phyloP scores from a whole-genome alignment of 2,888 invertebrate genomes.

The Aporophyla nigra region DNA sequence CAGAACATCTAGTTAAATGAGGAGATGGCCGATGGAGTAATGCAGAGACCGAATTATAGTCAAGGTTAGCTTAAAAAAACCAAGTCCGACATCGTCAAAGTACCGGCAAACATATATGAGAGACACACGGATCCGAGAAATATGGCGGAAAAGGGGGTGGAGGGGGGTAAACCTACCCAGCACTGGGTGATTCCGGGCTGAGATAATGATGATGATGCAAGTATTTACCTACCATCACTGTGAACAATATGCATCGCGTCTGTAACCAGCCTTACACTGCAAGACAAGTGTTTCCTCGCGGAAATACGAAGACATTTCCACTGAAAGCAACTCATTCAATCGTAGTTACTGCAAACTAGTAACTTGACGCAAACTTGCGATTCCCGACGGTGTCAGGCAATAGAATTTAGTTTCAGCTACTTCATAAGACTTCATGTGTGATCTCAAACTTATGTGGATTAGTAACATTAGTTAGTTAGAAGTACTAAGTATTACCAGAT shows the following conservation, averaged over 20 bases:
- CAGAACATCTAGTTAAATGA: too few relatives aligned
- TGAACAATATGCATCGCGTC: background rate
- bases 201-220: too few relatives aligned
- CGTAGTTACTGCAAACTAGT: constrained; percentile 27
- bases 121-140: too few relatives aligned
- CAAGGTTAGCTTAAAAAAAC: too few relatives aligned
- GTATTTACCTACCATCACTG: too few relatives aligned
- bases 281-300: background rate
- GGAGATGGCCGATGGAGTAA: too few relatives aligned
- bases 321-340: constrained; percentile 44
- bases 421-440: constrained; percentile 7
- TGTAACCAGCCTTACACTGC: background rate
- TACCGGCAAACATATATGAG: too few relatives aligned
- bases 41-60: too few relatives aligned
- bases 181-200: too few relatives aligned
- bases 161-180: too few relatives aligned
- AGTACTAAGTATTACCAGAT: background rate
- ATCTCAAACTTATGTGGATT: background rate
- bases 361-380: constrained; percentile 34
- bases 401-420: constrained; percentile 38
- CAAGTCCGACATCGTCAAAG: too few relatives aligned
- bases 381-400: constrained; percentile 20
- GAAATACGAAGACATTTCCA: constrained; percentile 8
- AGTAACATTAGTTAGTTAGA: background rate
- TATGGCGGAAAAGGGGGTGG: too few relatives aligned